A percentile compares a stretch with the other conserved stretches of the same genome.
phyloP scores from a whole-genome alignment of 2,888 invertebrate species.

The Megalurothrips usitatus region DNA sequence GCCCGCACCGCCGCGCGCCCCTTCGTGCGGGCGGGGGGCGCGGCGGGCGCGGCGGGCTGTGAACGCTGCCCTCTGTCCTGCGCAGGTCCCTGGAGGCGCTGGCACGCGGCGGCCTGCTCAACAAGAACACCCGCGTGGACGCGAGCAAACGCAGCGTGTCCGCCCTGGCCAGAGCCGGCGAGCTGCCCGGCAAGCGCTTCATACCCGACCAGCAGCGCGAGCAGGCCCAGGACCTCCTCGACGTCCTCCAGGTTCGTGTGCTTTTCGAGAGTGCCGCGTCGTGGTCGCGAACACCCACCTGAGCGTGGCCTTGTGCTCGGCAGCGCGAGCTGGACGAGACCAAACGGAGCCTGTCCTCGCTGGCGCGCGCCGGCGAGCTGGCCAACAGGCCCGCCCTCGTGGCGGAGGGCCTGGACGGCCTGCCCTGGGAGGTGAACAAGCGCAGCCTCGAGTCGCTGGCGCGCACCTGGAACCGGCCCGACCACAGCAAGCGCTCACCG shows the following conservation, averaged over 20 bases:
- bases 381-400: not conserved
- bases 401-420: not conserved
- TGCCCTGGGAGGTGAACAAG: not conserved
- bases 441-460: slow-evolving; percentile 4
- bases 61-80: too few relatives aligned
- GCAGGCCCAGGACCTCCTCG: slow-evolving; percentile 29
- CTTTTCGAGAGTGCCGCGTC: not conserved
- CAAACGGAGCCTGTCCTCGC: slow-evolving; percentile 35
- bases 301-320: too few relatives aligned
- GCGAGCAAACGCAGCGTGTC: slow-evolving; percentile 34
- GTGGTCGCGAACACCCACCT: too few relatives aligned
- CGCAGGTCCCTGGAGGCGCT: not conserved
- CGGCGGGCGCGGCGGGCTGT: too few relatives aligned
- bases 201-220: slow-evolving; percentile 28
- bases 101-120: slow-evolving; percentile 13
- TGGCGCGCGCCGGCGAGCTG: slow-evolving; percentile 34
- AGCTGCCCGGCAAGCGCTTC: slow-evolving; percentile 33
- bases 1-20: too few relatives aligned
- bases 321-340: slow-evolving; percentile 19
- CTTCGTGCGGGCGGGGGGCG: too few relatives aligned
- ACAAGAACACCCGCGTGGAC: not conserved
- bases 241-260: slow-evolving; percentile 28
- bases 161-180: slow-evolving; percentile 34
- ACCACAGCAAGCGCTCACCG: slow-evolving; percentile 25
- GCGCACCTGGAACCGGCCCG: not conserved